Evolutionary conservation across 2,113 vertebrate species (phyloP).

Genomic region (Festucalex cinctus): DNA sequence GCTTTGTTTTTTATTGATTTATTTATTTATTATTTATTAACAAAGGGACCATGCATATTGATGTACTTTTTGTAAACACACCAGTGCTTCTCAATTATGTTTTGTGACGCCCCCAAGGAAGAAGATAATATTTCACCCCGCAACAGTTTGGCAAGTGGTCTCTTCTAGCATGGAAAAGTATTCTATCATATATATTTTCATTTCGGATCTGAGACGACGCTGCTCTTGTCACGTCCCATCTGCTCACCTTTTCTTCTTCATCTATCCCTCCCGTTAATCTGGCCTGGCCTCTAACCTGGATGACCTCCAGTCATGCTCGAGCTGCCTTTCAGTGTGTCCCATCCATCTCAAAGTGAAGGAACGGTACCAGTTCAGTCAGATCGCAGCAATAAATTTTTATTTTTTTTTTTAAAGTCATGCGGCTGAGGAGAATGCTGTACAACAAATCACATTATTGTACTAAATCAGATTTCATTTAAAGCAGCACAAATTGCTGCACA

Average conservation of each 20-base stretch:
- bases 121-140: too few relatives aligned
- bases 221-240: constrained; percentile 75
- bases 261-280: constrained; percentile 37
- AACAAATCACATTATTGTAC: constrained; percentile 1
- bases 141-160: constrained; percentile 3
- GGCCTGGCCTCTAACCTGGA: constrained; percentile 29
- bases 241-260: constrained; percentile 63
- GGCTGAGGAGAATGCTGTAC: constrained; percentile 2
- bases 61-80: too few relatives aligned
- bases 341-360: constrained; percentile 20
- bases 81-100: too few relatives aligned
- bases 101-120: too few relatives aligned
- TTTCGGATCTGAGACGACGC: constrained; percentile 65
- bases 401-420: too few relatives aligned
- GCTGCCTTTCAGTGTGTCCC: constrained; percentile 7
- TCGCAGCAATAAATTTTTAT: background rate
- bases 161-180: constrained; percentile 20
- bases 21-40: background rate
- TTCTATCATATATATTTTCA: constrained; percentile 73
- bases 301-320: constrained; percentile 18
- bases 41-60: too few relatives aligned
- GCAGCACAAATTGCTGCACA: constrained; percentile 16
- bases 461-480: constrained; percentile 36
- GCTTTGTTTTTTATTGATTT: background rate
- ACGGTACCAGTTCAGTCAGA: constrained; percentile 3